Evolutionary conservation across 2,797 vertebrate species (phyloP).

Genomic region (Chromobotia macracanthus): DNA sequence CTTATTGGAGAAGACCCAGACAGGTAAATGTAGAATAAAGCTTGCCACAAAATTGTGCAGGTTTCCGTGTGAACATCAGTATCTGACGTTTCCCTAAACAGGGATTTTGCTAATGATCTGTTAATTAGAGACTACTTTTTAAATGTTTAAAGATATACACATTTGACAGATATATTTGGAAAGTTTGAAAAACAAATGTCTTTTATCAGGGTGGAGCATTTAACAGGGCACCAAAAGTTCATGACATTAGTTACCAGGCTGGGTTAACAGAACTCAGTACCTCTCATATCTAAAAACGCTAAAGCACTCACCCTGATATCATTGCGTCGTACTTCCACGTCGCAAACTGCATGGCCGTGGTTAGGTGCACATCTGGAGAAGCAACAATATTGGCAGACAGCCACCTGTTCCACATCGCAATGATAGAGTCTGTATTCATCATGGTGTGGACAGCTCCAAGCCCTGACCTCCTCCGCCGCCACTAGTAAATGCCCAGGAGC

Average conservation of each 20-base stretch:
- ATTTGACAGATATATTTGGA: too few species aligned
- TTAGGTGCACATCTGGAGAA: slow-evolving; percentile 90
- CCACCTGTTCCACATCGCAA: slow-evolving; percentile 95
- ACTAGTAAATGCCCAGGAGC: slow-evolving; percentile 94
- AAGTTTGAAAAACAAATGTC: too few species aligned
- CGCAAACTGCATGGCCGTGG: slow-evolving; percentile 93
- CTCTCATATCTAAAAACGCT: not conserved
- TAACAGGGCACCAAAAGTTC: not conserved
- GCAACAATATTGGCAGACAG: slow-evolving; percentile 96
- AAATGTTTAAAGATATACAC: not conserved
- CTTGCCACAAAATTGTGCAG: not conserved
- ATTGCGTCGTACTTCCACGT: slow-evolving; percentile 91
- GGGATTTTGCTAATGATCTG: not conserved
- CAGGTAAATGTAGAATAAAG: not conserved
- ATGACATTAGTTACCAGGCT: not conserved
- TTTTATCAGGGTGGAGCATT: not conserved
- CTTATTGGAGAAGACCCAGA: not conserved
- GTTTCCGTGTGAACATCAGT: not conserved
- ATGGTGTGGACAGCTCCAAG: slow-evolving; percentile 96
- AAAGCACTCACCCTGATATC: slow-evolving; percentile 88
- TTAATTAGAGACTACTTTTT: not conserved
- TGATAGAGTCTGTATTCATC: slow-evolving; percentile 95
- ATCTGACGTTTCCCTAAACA: not conserved
- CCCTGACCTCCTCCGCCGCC: slow-evolving; percentile 89
- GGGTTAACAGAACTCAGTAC: not conserved